Conservation (phyloP, 2,113 vertebrate species). For the Lophura nycthemera region DNA sequence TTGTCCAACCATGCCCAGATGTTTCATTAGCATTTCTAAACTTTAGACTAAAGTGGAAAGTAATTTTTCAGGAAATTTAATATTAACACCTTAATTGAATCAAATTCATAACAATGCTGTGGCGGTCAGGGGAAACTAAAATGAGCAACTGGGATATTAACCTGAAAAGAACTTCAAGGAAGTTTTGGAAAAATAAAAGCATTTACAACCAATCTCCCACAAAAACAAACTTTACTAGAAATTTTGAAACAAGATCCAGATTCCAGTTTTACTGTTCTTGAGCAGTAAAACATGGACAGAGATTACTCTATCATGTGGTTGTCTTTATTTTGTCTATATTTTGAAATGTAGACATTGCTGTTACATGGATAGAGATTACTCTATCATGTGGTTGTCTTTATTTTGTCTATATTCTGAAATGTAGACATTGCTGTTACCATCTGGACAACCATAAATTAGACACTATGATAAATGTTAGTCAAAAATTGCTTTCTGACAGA, state of each 20-base stretch:
- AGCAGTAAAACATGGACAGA: not conserved
- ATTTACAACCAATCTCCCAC: not conserved
- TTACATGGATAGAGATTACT: not conserved
- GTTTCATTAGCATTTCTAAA: not conserved
- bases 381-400: not conserved
- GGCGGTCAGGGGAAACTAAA: not conserved
- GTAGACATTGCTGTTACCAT: not conserved
- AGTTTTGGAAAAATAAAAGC: not conserved
- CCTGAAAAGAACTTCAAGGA: not conserved
- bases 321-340: not conserved
- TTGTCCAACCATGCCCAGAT: not conserved
- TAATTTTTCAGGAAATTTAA: not conserved
- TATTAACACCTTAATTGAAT: conserved; percentile 5
- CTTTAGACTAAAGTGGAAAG: not conserved
- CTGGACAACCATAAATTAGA: not conserved
- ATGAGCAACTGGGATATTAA: not conserved
- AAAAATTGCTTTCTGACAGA: not conserved
- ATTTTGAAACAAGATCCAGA: not conserved
- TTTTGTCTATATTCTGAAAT: not conserved
- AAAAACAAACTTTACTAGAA: not conserved
- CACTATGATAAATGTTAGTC: not conserved
- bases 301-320: not conserved
- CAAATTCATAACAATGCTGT: not conserved
- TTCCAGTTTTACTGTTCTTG: not conserved
- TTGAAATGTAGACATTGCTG: not conserved